Base-by-base conservation (phyloP, 2,888 invertebrate species). In the Drosophila affinis region DNA sequence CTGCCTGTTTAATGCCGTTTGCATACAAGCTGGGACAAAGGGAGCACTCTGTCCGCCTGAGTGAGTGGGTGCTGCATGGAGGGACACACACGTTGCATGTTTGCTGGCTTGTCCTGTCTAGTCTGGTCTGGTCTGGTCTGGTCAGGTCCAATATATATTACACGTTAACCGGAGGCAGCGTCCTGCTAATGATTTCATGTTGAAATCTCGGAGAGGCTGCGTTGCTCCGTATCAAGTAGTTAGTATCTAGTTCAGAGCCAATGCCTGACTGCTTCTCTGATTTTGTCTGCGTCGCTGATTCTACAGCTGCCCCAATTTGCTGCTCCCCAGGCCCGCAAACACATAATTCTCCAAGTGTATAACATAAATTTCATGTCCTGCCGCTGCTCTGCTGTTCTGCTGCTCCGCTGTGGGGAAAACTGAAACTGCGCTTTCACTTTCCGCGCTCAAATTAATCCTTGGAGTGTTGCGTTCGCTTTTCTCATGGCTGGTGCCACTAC, bases 391-490 rank as follows among this genome's bases (percentile, higher is more conserved):
- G 62, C 24, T 29, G 62, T n/a, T 21, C 45, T 29, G 62, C 12
- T 12, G 29, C 34, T 45, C 24, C 9, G 51, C 48, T 54, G 68
- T 27, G 57, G 62, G 61, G 53, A 54, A 84, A 70, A 47, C 65
- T 65, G 70, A 53, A 59, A 48, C 70, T 59, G 54, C 44, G 77
- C 76, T 87, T 85, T 85, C 82, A 79, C 81, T 83, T 79, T 88
- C 77, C 75, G 70, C 76, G 72, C 60, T 76, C 61, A 84, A 87
- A 87, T 87, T 81, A 87, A 87, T 87, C 86, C 86, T 78, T 73
- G 27, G 82, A 77, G 81, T 75, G 67, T 65, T 80, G 67, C 63
- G 24, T 62, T 60, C 48, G 53, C 55, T 61, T 48, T 61, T 49
- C 27, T 32, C 46, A 17, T 59, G 63, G 59, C 51, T 67, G 59